phyloP scores from a whole-genome alignment of 2,888 invertebrate genomes.

The Oscheius sp. region DNA sequence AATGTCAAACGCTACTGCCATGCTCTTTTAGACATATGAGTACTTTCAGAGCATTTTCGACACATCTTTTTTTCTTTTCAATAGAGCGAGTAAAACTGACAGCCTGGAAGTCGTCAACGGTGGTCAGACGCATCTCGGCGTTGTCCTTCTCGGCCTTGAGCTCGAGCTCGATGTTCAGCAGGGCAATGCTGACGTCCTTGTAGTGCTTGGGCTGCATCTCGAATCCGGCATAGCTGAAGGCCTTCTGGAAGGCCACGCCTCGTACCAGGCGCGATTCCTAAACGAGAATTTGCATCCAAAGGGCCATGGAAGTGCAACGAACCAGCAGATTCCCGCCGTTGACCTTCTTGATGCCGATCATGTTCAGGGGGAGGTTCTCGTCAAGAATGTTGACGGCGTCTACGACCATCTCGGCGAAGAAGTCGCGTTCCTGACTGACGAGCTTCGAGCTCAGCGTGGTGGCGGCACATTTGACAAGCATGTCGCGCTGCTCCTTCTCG shows the following conservation, averaged over 20 bases:
- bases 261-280: conserved; percentile 88
- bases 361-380: conserved; percentile 87
- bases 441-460: conserved; percentile 97
- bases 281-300: conserved; percentile 2
- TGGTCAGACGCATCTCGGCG: conserved; percentile 94
- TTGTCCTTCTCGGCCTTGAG: conserved; percentile 97
- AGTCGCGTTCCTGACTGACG: conserved; percentile 92
- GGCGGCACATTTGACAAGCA: conserved; percentile 85
- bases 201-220: conserved; percentile 96
- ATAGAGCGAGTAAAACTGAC: conserved; percentile 40
- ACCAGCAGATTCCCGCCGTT: conserved; percentile 73
- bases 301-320: neutral
- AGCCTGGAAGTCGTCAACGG: conserved; percentile 80
- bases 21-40: too few relatives aligned
- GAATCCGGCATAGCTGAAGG: conserved; percentile 99
- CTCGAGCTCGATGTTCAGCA: conserved; percentile 96
- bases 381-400: conserved; percentile 93
- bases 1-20: too few relatives aligned
- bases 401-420: conserved; percentile 96
- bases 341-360: conserved; percentile 99
- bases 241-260: conserved; percentile 99
- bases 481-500: conserved; percentile 74
- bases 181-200: conserved; percentile 80
- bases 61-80: too few relatives aligned
- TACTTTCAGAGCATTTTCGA: too few relatives aligned